phyloP scores from a whole-genome alignment of 2,888 invertebrate species.

The Thelaira solivaga region DNA sequence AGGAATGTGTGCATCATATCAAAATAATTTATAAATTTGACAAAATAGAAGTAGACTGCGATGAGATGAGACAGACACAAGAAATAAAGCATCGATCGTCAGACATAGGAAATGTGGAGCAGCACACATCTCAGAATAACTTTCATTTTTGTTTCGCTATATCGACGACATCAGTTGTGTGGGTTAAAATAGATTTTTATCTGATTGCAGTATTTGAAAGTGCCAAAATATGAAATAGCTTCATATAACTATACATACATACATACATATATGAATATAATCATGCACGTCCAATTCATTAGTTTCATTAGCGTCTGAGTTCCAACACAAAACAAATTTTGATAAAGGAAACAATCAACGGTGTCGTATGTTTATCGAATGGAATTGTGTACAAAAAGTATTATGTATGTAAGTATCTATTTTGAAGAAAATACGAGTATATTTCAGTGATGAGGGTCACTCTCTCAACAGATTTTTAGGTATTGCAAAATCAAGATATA shows the following conservation, averaged over 20 bases:
- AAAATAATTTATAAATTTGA: conserved; percentile 32
- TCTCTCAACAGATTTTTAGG: no score
- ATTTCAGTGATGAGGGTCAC: no score
- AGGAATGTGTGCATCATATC: conserved; percentile 8
- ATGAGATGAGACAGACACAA: not conserved
- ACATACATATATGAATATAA: not conserved
- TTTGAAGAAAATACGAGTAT: no score
- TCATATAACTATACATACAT: not conserved
- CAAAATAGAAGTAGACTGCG: conserved; percentile 18
- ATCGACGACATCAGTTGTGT: not conserved
- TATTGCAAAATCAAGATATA: no score
- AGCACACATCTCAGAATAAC: not conserved
- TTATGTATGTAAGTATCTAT: no score
- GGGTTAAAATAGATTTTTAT: not conserved
- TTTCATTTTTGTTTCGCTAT: conserved; percentile 29
- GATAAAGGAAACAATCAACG: no score
- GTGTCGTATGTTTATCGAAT: no score
- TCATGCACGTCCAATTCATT: not conserved
- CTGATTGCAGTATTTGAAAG: not conserved
- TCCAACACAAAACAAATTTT: no score
- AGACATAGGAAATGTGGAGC: not conserved
- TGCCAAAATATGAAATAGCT: not conserved
- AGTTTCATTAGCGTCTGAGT: not conserved
- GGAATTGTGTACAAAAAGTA: no score
- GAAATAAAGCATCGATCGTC: not conserved